A percentile compares a stretch with the other conserved stretches of the same genome.
These are phyloP conservation scores for Arctocebus calabarensis DNA, from an alignment of 2,797 vertebrate species.

Conservation along the genomic window DNA sequence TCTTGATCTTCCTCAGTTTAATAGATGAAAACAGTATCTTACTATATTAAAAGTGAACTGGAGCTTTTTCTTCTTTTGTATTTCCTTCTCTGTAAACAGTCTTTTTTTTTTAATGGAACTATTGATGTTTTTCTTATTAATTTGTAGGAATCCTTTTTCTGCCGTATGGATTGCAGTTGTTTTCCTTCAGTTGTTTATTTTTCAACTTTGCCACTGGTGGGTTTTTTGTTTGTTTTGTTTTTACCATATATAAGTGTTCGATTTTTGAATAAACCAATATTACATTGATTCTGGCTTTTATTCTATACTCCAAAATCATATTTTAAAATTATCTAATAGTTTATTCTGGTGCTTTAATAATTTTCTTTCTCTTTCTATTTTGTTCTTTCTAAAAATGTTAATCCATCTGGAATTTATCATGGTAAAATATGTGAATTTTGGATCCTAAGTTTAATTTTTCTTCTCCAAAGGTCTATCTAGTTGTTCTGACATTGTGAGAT, in stretches of 20 bases:
- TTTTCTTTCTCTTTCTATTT: not conserved
- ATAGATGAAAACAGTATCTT: not conserved
- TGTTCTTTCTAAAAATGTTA: not conserved
- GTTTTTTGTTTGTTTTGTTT: not conserved
- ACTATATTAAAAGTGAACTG: not conserved
- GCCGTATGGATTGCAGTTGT: not conserved
- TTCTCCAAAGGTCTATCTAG: not conserved
- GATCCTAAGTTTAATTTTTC: not conserved
- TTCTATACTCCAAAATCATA: not conserved
- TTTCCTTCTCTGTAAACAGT: slow-evolving; percentile 2
- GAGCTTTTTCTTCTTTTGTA: not conserved
- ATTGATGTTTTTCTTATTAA: not conserved
- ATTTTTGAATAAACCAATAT: not conserved
- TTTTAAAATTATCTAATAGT: not conserved
- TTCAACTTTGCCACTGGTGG: not conserved
- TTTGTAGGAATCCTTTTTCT: not conserved
- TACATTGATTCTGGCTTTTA: not conserved
- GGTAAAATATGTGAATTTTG: not conserved
- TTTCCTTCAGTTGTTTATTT: not conserved
- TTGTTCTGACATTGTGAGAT: not conserved
- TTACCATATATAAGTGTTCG: not conserved
- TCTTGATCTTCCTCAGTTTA: not conserved
- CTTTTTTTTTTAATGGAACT: not conserved
- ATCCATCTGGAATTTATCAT: not conserved
- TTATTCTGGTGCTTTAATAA: not conserved